Evolutionary conservation across 2,797 vertebrate species (phyloP).

Genomic region (Phalanger gymnotis): DNA sequence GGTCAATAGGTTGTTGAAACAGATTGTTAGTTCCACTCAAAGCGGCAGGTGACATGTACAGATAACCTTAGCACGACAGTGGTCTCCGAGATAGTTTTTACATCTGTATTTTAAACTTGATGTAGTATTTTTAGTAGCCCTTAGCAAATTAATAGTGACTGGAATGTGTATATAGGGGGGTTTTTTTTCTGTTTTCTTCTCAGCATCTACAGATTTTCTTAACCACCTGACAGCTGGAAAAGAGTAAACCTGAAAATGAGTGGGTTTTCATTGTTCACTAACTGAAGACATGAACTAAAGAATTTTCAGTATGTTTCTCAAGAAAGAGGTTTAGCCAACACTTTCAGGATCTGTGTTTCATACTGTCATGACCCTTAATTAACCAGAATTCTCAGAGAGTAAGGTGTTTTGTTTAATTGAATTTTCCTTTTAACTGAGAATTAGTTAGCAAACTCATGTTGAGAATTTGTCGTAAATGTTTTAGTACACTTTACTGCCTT

Average conservation of each 20-base stretch:
- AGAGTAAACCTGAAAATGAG: slow-evolving; percentile 18
- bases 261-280: slow-evolving; percentile 37
- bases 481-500: neutral
- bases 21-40: neutral
- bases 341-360: slow-evolving; percentile 49
- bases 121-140: slow-evolving; percentile 27
- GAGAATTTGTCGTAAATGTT: slow-evolving; percentile 34
- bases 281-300: slow-evolving; percentile 56
- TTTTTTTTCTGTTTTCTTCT: neutral
- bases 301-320: neutral
- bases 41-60: slow-evolving; percentile 5
- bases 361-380: slow-evolving; percentile 16
- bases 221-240: slow-evolving; percentile 10
- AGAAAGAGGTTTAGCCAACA: slow-evolving; percentile 13
- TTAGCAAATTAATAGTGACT: slow-evolving; percentile 50
- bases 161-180: neutral
- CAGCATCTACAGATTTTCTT: slow-evolving; percentile 50
- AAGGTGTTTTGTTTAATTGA: slow-evolving; percentile 13
- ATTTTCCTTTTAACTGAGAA: slow-evolving; percentile 18
- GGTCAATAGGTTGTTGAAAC: neutral
- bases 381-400: slow-evolving; percentile 37
- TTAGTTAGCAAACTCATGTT: slow-evolving; percentile 29
- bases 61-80: neutral
- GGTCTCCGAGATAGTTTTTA: slow-evolving; percentile 33
- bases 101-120: slow-evolving; percentile 44